Conservation (phyloP, 2,113 vertebrate genomes). For the Leptosomus discolor region DNA sequence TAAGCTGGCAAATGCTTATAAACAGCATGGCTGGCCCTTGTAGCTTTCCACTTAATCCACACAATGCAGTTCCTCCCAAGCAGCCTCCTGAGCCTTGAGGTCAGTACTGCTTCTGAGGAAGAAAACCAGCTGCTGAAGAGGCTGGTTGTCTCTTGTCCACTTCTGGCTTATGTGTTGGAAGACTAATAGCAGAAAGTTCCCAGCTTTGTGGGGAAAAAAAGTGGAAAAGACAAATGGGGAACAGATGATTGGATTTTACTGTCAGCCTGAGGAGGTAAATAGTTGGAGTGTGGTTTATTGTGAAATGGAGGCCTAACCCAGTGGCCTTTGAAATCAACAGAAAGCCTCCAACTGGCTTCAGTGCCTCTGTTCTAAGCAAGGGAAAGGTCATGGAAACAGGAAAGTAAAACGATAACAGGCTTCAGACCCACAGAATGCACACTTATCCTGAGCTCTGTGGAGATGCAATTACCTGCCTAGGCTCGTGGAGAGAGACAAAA, state of each 20-base stretch:
- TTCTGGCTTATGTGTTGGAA: neutral
- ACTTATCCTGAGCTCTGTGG: neutral
- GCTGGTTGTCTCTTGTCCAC: neutral
- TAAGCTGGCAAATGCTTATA: neutral
- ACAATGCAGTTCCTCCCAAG: rapidly evolving
- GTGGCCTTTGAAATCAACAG: neutral
- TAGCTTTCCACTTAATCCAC: neutral
- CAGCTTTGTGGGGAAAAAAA: neutral
- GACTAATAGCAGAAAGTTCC: neutral
- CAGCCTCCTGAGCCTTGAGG: neutral
- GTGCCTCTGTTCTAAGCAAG: neutral
- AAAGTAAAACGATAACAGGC: neutral
- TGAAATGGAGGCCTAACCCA: neutral
- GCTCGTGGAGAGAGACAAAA: neutral
- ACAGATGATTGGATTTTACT: neutral
- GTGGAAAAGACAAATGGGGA: neutral
- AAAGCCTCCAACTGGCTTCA: neutral
- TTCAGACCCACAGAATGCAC: neutral
- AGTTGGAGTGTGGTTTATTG: neutral
- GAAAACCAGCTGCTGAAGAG: neutral
- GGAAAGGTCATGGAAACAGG: neutral
- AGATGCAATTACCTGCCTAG: neutral
- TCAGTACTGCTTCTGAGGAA: neutral
- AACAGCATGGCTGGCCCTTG: neutral
- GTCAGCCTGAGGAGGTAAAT: neutral